A percentile compares a stretch with the other conserved stretches of the same genome.
These are phyloP conservation scores for Theodoxus fluviatilis DNA, from an alignment of 2,888 invertebrate genomes.

Conservation along the genomic window DNA sequence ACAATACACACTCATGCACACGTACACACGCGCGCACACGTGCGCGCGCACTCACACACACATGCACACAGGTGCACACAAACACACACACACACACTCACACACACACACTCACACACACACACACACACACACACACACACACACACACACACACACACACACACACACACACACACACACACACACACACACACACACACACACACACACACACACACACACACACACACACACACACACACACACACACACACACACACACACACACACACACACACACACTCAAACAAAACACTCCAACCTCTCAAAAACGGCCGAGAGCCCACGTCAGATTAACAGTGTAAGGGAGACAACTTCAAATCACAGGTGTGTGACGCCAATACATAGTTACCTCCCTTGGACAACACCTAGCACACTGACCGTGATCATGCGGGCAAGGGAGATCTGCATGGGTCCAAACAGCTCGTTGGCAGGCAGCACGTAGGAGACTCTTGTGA, in stretches of 20 bases:
- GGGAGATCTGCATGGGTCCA: conserved; percentile 60
- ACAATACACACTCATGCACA: too few species aligned
- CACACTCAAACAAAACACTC: not conserved
- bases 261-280: not conserved
- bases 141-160: conserved; percentile 31
- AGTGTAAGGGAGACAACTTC: not conserved
- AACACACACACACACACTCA: too few species aligned
- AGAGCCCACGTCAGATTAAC: not conserved
- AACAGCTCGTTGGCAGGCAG: conserved; percentile 59
- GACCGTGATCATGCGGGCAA: conserved; percentile 58
- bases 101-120: conserved; percentile 26
- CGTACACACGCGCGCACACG: too few species aligned
- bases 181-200: not conserved
- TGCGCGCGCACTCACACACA: too few species aligned
- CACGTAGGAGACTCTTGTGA: conserved; percentile 55
- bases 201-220: not conserved
- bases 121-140: conserved; percentile 32
- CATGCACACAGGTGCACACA: too few species aligned
- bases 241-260: not conserved
- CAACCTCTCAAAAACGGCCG: not conserved
- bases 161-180: conserved; percentile 30
- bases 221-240: not conserved
- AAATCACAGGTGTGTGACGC: not conserved
- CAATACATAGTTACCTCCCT: too few species aligned
- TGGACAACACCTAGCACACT: not conserved